A percentile compares a stretch with the other conserved stretches of the same genome.
phyloP scores from a whole-genome alignment of 1,140 invertebrate genomes.

The Diploscapter pachys region DNA sequence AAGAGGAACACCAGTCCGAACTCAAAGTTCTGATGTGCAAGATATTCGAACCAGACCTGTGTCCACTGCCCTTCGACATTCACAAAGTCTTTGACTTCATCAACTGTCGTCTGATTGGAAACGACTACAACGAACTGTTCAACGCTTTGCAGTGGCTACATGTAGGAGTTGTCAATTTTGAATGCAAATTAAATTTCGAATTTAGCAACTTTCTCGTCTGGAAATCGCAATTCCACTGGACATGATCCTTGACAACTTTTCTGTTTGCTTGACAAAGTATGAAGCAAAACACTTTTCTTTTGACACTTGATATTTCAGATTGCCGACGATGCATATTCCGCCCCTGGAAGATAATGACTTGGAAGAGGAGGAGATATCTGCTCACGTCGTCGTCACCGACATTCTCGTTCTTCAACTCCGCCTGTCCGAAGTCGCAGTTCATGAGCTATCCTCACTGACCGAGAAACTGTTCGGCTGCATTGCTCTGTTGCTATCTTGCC shows the following conservation, averaged over 20 bases:
- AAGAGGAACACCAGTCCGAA: conserved; percentile 83
- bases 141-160: conserved; percentile 93
- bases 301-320: conserved; percentile 29
- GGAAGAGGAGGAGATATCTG: conserved; percentile 62
- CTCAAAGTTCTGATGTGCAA: conserved; percentile 87
- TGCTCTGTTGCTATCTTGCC: conserved; percentile 65
- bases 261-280: conserved; percentile 68
- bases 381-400: conserved; percentile 93
- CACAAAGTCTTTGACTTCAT: conserved; percentile 93
- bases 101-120: conserved; percentile 77
- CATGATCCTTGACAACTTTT: conserved; percentile 82
- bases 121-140: conserved; percentile 79
- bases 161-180: conserved; percentile 61
- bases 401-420: conserved; percentile 88
- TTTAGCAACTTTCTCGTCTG: conserved; percentile 76
- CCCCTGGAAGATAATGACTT: conserved; percentile 70
- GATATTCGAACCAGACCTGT: conserved; percentile 92
- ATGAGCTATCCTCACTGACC: conserved; percentile 64
- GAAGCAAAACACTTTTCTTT: no score
- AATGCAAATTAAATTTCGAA: conserved; percentile 38
- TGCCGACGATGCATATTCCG: conserved; percentile 65
- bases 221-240: conserved; percentile 82
- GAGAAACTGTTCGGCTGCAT: conserved; percentile 46
- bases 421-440: conserved; percentile 80
- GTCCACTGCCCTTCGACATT: conserved; percentile 84